Evolutionary conservation across 1,140 invertebrate species (phyloP).

Genomic region (Drosophila azteca): DNA sequence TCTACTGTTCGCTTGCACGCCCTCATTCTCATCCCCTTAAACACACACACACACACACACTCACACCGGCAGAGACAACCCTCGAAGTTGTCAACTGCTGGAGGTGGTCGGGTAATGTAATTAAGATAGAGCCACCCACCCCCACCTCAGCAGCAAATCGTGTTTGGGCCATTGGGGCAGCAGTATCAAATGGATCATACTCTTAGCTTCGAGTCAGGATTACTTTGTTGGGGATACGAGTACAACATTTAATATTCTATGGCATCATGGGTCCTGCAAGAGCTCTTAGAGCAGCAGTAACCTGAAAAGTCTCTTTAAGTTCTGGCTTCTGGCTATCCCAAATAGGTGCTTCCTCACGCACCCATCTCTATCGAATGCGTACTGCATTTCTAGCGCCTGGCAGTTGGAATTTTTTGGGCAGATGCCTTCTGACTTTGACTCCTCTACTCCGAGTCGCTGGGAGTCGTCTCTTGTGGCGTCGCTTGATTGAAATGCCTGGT

Average conservation of each 20-base stretch:
- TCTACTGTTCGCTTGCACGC: conserved; percentile 3
- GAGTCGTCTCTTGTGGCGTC: conserved; percentile 58
- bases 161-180: too few relatives aligned
- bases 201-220: too few relatives aligned
- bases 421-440: conserved; percentile 21
- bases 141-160: too few relatives aligned
- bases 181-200: too few relatives aligned
- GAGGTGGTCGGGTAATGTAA: conserved; percentile 17
- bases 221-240: too few relatives aligned
- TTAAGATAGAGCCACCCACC: not conserved
- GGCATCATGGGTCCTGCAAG: too few relatives aligned
- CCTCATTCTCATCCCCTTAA: too few relatives aligned
- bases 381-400: conserved; percentile 13
- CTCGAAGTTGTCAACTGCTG: conserved; percentile 21
- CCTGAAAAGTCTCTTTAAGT: too few relatives aligned
- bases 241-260: too few relatives aligned
- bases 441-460: conserved; percentile 1
- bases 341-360: not conserved
- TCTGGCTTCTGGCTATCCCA: too few relatives aligned
- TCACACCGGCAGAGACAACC: not conserved
- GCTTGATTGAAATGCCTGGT: conserved; percentile 78
- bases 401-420: conserved; percentile 49
- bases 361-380: not conserved
- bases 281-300: too few relatives aligned
- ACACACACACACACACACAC: conserved; percentile 7